Percentiles rank a stretch among this genome's conserved stretches.
Evolutionary conservation across 2,113 vertebrate genomes (phyloP).

Genomic region (Tonatia bakeri): DNA sequence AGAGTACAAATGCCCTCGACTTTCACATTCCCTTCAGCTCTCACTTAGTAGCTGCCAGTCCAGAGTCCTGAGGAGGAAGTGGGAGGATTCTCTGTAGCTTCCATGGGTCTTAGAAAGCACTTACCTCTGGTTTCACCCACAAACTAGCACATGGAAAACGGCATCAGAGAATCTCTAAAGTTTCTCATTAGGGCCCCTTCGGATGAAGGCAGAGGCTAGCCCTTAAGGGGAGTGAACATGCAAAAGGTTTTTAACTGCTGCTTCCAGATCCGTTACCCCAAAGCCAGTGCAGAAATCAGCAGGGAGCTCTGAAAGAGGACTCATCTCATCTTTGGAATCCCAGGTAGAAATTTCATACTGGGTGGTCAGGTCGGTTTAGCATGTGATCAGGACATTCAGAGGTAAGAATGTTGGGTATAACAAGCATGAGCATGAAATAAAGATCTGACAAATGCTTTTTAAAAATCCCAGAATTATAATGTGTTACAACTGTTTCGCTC

Average conservation of each 20-base stretch:
- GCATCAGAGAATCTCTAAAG: neutral
- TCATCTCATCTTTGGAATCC: neutral
- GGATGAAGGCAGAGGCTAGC: neutral
- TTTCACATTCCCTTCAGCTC: neutral
- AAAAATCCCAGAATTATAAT: conserved; percentile 12
- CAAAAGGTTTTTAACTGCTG: neutral
- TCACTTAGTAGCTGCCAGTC: neutral
- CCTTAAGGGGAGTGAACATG: neutral
- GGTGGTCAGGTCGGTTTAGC: conserved; percentile 26
- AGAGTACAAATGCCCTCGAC: neutral
- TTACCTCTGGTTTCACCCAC: neutral
- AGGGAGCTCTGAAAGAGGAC: neutral
- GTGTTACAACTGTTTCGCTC: neutral
- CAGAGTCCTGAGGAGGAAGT: neutral
- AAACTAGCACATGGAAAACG: neutral
- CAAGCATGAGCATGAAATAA: conserved; percentile 49
- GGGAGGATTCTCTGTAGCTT: neutral
- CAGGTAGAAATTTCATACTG: conserved; percentile 4
- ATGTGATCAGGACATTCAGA: neutral
- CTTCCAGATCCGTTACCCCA: neutral
- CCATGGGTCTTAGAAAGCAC: neutral
- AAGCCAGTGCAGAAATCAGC: neutral
- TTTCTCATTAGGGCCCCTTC: neutral
- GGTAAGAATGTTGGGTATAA: neutral
- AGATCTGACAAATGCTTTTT: conserved; percentile 35